phyloP scores from a whole-genome alignment of 2,888 invertebrate species.

The Magallana nippona region DNA sequence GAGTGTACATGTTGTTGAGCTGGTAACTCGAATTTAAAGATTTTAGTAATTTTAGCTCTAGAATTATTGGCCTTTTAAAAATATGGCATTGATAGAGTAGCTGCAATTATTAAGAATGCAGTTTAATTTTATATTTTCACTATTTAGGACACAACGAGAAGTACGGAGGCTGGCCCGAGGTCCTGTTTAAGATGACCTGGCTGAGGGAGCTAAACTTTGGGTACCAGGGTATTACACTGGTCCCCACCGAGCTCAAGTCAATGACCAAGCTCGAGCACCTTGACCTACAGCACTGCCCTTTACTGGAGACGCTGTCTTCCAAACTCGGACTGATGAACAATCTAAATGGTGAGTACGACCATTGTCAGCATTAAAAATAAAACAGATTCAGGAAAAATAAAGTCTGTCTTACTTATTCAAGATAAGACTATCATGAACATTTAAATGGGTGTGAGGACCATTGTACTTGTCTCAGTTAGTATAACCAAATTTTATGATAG shows the following conservation, averaged over 20 bases:
- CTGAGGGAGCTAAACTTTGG: slow-evolving; percentile 66
- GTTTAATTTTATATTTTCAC: neutral
- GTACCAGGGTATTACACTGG: slow-evolving; percentile 67
- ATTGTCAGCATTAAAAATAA: no score
- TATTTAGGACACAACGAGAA: neutral
- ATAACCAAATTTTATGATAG: no score
- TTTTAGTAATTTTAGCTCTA: neutral
- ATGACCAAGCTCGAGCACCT: slow-evolving; percentile 63
- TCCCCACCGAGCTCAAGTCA: slow-evolving; percentile 67
- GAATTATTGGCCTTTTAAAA: no score
- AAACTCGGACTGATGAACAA: neutral
- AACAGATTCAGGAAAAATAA: no score
- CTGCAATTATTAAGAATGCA: no score
- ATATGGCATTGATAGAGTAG: no score
- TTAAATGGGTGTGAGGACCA: no score
- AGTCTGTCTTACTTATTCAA: no score
- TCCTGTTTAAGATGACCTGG: slow-evolving; percentile 61
- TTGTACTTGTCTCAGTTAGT: no score
- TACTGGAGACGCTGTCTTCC: slow-evolving; percentile 11
- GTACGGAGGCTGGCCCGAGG: slow-evolving; percentile 60
- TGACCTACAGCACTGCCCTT: slow-evolving; percentile 51
- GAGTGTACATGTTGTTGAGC: no score
- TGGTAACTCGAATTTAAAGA: no score
- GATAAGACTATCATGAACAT: no score
- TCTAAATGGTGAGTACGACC: neutral